These are phyloP conservation scores for Papilio dardanus DNA, from an alignment of 1,140 invertebrate species.

Conservation along the genomic window DNA sequence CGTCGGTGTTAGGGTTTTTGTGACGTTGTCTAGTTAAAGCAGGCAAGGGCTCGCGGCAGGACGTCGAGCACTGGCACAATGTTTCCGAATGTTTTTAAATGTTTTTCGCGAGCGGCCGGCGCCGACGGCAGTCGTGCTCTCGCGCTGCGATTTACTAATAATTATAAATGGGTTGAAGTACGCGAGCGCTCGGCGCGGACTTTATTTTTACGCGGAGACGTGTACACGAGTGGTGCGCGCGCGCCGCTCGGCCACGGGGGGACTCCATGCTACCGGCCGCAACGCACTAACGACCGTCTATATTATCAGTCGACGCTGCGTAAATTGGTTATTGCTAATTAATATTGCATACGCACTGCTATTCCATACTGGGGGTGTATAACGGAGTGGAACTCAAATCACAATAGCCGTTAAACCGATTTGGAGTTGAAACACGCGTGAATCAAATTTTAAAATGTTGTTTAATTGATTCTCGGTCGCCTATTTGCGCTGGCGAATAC, in stretches of 20 bases:
- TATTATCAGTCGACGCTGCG: slow-evolving; percentile 68
- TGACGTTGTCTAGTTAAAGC: slow-evolving; percentile 46
- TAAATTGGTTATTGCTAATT: slow-evolving; percentile 75
- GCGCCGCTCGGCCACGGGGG: slow-evolving; percentile 61
- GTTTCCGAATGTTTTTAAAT: slow-evolving; percentile 56
- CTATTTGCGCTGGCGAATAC: slow-evolving; percentile 13
- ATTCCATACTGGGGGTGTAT: slow-evolving; percentile 68
- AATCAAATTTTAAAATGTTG: slow-evolving; percentile 51
- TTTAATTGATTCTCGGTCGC: slow-evolving; percentile 32
- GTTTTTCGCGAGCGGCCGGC: slow-evolving; percentile 71
- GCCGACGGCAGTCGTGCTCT: slow-evolving; percentile 73
- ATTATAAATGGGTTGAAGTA: slow-evolving; percentile 81
- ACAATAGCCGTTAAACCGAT: slow-evolving; percentile 62
- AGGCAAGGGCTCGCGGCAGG: slow-evolving; percentile 53
- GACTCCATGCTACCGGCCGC: slow-evolving; percentile 60
- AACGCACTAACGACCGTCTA: slow-evolving; percentile 55
- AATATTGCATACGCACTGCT: slow-evolving; percentile 72
- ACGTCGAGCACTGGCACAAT: slow-evolving; percentile 48
- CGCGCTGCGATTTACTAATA: slow-evolving; percentile 79
- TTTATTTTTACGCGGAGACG: slow-evolving; percentile 81
- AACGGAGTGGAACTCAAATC: slow-evolving; percentile 69
- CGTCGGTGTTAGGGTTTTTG: slow-evolving; percentile 54
- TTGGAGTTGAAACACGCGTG: slow-evolving; percentile 50
- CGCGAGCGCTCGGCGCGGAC: slow-evolving; percentile 73
- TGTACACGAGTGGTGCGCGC: slow-evolving; percentile 71